Percentiles rank a stretch among this genome's conserved stretches.
Evolutionary conservation across 2,888 invertebrate species (phyloP).

Genomic region (Polyommatus icarus): DNA sequence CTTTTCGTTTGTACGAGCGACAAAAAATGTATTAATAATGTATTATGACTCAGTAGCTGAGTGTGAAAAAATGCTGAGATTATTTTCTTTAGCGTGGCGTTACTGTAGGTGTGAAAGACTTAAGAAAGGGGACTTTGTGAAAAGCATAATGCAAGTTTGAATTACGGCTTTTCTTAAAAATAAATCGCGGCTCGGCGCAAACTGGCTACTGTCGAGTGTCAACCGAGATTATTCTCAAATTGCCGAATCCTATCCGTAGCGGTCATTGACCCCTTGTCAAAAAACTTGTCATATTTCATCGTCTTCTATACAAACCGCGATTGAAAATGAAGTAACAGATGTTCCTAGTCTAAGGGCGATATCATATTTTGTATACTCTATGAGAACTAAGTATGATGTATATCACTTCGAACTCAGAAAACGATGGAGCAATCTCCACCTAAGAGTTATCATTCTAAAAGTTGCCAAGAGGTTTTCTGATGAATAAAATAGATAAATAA

Average conservation of each 20-base stretch:
- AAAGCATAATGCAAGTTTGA: neutral
- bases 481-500: no score
- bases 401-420: no score
- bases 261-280: neutral
- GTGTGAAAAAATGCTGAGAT: neutral
- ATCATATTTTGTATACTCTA: no score
- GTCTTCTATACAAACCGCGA: no score
- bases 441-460: no score
- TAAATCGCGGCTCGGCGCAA: neutral
- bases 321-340: no score
- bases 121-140: neutral
- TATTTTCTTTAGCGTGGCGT: neutral
- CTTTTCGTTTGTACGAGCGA: constrained; percentile 7
- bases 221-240: neutral
- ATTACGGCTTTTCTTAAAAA: neutral
- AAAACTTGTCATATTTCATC: no score
- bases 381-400: no score
- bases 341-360: no score
- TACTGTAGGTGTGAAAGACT: neutral
- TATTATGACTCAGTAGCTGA: constrained; percentile 2
- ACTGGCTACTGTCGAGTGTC: neutral
- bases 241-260: neutral
- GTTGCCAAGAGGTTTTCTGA: no score
- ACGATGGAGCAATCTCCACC: no score
- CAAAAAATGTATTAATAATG: neutral